A percentile compares a stretch with the other conserved stretches of the same genome.
These are phyloP conservation scores for Leucophenga varia DNA, from an alignment of 1,140 invertebrate genomes.

Conservation along the genomic window DNA sequence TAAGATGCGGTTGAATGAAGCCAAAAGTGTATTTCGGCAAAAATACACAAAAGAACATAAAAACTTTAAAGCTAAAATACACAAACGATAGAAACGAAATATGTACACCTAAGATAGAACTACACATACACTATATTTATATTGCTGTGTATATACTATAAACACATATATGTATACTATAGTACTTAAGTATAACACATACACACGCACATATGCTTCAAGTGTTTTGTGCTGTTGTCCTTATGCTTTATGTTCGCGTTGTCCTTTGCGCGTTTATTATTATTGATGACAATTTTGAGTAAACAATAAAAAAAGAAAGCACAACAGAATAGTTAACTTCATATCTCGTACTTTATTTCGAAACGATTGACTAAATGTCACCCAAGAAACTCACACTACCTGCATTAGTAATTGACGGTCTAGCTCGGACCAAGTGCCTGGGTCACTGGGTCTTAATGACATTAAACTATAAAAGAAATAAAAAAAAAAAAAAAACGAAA, in stretches of 20 bases:
- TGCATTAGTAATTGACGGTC: slow-evolving; percentile 26
- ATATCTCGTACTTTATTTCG: too few relatives aligned
- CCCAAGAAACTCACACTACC: slow-evolving; percentile 3
- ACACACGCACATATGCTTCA: slow-evolving; percentile 1
- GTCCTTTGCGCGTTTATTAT: slow-evolving; percentile 49
- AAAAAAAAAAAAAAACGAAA: too few relatives aligned
- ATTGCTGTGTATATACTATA: too few relatives aligned
- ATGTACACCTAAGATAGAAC: too few relatives aligned
- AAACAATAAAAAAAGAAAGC: slow-evolving; percentile 43
- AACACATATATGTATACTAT: too few relatives aligned
- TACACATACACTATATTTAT: too few relatives aligned
- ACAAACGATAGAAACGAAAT: slow-evolving; percentile 13
- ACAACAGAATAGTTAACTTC: too few relatives aligned
- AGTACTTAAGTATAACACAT: too few relatives aligned
- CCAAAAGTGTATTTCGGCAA: slow-evolving; percentile 47
- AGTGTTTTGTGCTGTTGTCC: slow-evolving; percentile 6
- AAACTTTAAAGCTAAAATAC: slow-evolving; percentile 24
- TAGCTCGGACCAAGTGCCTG: too few relatives aligned
- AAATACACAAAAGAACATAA: too few relatives aligned
- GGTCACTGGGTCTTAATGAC: slow-evolving; percentile 23
- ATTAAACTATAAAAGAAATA: slow-evolving; percentile 33
- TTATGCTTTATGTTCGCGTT: too few relatives aligned
- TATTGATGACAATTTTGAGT: slow-evolving; percentile 52
- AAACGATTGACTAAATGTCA: too few relatives aligned
- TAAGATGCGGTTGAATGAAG: slow-evolving; percentile 52